These are phyloP conservation scores for Agriopis aurantiaria DNA, from an alignment of 2,888 invertebrate species.

Conservation along the genomic window DNA sequence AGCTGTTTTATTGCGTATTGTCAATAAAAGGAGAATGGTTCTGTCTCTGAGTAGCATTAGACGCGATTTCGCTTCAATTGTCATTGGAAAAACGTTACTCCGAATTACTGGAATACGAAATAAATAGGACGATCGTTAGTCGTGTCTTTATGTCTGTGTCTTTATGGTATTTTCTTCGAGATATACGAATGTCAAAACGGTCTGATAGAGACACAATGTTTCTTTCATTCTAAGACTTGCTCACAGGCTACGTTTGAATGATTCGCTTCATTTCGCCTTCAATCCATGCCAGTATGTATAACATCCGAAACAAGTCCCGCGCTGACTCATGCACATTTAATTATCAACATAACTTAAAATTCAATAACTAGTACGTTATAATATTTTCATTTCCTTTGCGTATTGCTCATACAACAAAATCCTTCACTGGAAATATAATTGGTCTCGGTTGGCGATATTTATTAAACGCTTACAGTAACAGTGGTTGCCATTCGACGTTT, in stretches of 20 bases:
- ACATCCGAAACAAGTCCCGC: constrained; percentile 1
- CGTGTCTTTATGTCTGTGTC: too few species aligned
- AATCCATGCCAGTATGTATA: background rate
- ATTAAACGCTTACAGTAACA: background rate
- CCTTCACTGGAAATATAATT: constrained; percentile 9
- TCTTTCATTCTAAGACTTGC: background rate
- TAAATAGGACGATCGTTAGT: constrained; percentile 20
- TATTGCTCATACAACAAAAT: background rate
- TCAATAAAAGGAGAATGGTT: constrained; percentile 46
- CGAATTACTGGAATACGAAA: constrained; percentile 10
- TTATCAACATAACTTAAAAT: constrained; percentile 1
- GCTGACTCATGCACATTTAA: constrained; percentile 5
- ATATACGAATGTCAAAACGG: constrained; percentile 1
- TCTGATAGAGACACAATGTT: background rate
- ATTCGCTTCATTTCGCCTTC: constrained; percentile 5
- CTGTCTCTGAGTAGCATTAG: constrained; percentile 31
- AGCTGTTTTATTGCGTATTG: constrained; percentile 34
- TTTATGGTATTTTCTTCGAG: constrained; percentile 16
- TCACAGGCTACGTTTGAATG: background rate
- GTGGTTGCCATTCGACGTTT: constrained; percentile 18
- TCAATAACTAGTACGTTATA: constrained; percentile 7
- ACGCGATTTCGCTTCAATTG: constrained; percentile 50
- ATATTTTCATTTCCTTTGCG: constrained; percentile 9
- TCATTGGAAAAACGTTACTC: constrained; percentile 35
- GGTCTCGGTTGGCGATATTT: constrained; percentile 7